These are phyloP conservation scores for Meloe dianella DNA, from an alignment of 2,888 invertebrate species.

Conservation along the genomic window DNA sequence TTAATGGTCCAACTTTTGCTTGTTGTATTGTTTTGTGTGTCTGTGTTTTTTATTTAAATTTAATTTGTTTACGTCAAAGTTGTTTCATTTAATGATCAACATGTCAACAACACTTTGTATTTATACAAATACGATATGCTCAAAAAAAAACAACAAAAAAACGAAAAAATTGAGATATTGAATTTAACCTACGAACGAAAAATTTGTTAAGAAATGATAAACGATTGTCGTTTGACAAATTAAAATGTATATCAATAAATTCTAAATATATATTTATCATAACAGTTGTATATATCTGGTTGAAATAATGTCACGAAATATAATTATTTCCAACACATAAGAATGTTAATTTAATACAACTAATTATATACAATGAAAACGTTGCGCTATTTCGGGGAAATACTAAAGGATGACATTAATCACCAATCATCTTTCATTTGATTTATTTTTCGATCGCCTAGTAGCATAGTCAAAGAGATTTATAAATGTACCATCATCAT, in stretches of 20 bases:
- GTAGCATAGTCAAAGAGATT: not conserved
- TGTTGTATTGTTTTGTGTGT: slow-evolving; percentile 29
- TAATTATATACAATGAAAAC: not conserved
- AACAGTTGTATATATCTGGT: not conserved
- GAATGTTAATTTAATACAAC: not conserved
- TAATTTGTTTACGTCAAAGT: slow-evolving; percentile 33
- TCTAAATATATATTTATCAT: not conserved
- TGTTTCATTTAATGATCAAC: slow-evolving; percentile 7
- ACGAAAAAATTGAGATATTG: not conserved
- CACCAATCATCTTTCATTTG: not conserved
- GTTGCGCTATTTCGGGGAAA: slow-evolving; percentile 2
- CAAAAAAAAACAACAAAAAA: not conserved
- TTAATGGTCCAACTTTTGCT: slow-evolving; percentile 30
- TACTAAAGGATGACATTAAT: not conserved
- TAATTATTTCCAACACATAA: not conserved
- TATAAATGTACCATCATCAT: not conserved
- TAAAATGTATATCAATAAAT: not conserved
- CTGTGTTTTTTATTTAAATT: no score
- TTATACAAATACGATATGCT: not conserved
- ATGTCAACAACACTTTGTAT: not conserved
- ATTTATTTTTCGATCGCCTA: not conserved
- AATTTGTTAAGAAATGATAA: not conserved
- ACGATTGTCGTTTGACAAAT: not conserved
- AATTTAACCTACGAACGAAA: not conserved
- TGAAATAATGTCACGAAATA: not conserved